These are phyloP conservation scores for Scolanthus callimorphus DNA, from an alignment of 92 coral and sea anemone genomes.

Conservation along the genomic window DNA sequence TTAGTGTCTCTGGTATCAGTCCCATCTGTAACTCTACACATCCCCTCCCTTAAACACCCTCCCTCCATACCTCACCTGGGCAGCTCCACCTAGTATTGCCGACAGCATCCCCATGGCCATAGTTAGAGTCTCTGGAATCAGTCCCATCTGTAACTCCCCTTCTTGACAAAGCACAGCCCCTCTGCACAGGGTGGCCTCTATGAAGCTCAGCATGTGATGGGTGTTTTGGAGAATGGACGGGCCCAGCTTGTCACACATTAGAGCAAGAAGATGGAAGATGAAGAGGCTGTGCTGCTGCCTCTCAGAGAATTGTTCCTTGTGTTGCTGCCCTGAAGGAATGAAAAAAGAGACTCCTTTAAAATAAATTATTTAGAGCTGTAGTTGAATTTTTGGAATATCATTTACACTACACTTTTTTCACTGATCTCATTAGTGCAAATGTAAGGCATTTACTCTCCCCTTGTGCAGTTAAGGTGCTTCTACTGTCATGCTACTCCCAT, in stretches of 20 bases:
- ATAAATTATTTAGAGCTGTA: no score
- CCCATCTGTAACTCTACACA: conserved; percentile 36
- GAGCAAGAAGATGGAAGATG: conserved; percentile 72
- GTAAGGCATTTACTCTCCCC: no score
- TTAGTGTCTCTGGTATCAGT: conserved; percentile 75
- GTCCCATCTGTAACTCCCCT: conserved; percentile 36
- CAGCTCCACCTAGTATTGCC: conserved; percentile 84
- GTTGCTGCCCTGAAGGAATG: not conserved
- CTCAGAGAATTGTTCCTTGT: not conserved
- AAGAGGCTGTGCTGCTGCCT: conserved; percentile 46
- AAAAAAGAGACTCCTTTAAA: not conserved
- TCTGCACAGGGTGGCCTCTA: conserved; percentile 73
- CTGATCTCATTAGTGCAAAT: no score
- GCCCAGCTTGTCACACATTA: conserved; percentile 96
- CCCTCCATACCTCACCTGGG: conserved; percentile 60
- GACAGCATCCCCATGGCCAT: conserved; percentile 96
- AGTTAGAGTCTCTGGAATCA: conserved; percentile 81
- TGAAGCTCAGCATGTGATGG: conserved; percentile 72
- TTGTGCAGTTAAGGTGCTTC: no score
- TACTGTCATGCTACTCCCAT: no score
- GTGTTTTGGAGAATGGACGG: conserved; percentile 76
- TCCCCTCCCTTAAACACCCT: no score
- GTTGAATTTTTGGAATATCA: no score
- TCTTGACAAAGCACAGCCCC: conserved; percentile 48
- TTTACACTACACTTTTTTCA: no score